Evolutionary conservation across 2,113 vertebrate species (phyloP).

Genomic region (Tragelaphus imberbis): DNA sequence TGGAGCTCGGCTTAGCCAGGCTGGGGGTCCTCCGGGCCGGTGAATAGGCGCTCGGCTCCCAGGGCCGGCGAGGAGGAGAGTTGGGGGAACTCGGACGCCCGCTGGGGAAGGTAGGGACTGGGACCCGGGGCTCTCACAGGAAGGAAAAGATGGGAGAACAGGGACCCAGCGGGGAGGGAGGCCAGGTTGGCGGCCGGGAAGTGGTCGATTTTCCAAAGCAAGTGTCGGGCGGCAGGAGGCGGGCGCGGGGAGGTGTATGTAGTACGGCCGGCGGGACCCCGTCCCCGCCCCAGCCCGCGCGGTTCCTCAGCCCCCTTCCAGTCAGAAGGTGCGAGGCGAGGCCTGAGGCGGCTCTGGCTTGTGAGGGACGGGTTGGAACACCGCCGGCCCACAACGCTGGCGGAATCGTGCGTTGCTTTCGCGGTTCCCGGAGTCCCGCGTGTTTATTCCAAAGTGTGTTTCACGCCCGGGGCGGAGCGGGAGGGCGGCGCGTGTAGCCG

Average conservation of each 20-base stretch:
- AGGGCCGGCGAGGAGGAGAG: neutral
- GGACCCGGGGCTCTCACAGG: neutral
- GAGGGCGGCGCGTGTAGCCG: neutral
- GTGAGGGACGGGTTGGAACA: neutral
- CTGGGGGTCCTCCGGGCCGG: neutral
- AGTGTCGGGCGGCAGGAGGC: rapidly evolving
- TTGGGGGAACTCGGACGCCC: neutral
- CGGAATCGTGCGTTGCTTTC: rapidly evolving
- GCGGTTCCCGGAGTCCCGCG: rapidly evolving
- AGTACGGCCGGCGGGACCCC: rapidly evolving
- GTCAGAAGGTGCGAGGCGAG: neutral
- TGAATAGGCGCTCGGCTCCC: neutral
- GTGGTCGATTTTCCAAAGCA: rapidly evolving
- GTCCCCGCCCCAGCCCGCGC: rapidly evolving
- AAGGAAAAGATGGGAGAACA: rapidly evolving
- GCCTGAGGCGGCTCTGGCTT: neutral
- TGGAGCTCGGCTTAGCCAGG: constrained; percentile 11
- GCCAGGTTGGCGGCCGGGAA: rapidly evolving
- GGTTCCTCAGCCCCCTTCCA: rapidly evolving
- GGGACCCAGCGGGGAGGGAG: rapidly evolving
- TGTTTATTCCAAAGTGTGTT: neutral
- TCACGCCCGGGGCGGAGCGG: neutral
- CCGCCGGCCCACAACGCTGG: rapidly evolving
- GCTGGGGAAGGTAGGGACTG: neutral
- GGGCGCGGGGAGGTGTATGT: no score